phyloP scores from a whole-genome alignment of 1,140 invertebrate species.

The Euschistus heros region DNA sequence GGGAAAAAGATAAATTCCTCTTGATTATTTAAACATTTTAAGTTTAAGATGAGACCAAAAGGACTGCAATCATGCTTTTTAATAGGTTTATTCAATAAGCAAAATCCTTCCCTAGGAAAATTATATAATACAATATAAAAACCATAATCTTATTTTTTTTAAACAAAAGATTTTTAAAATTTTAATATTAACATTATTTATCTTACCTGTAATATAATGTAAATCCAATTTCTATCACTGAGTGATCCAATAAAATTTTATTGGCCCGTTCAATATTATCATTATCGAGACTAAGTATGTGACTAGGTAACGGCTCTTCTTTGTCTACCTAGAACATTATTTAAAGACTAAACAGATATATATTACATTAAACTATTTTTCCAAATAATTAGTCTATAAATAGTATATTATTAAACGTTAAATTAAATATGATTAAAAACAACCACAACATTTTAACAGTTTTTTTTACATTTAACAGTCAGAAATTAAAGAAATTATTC shows the following conservation, averaged over 20 bases:
- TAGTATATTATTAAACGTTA: neutral
- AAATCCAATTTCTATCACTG: neutral
- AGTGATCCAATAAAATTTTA: neutral
- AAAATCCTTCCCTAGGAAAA: slow-evolving; percentile 23
- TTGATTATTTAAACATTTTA: neutral
- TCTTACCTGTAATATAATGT: slow-evolving; percentile 6
- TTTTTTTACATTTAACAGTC: too few relatives aligned
- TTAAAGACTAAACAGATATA: neutral
- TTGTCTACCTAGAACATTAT: neutral
- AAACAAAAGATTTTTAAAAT: neutral
- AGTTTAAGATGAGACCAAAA: neutral
- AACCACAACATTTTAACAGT: neutral
- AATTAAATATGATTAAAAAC: neutral
- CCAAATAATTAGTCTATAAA: too few relatives aligned
- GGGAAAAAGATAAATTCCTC: neutral
- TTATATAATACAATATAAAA: neutral
- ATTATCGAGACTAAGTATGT: neutral
- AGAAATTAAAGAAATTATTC: too few relatives aligned
- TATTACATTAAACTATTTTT: neutral
- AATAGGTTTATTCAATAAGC: slow-evolving; percentile 16
- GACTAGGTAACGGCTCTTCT: neutral
- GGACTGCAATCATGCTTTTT: slow-evolving; percentile 3
- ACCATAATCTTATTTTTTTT: too few relatives aligned
- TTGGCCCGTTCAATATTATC: neutral
- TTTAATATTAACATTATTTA: neutral